Evolutionary conservation across 2,888 invertebrate species (phyloP), one percentile per base, ranked within the genome.

Genomic region (Brachylomia viminalis): DNA sequence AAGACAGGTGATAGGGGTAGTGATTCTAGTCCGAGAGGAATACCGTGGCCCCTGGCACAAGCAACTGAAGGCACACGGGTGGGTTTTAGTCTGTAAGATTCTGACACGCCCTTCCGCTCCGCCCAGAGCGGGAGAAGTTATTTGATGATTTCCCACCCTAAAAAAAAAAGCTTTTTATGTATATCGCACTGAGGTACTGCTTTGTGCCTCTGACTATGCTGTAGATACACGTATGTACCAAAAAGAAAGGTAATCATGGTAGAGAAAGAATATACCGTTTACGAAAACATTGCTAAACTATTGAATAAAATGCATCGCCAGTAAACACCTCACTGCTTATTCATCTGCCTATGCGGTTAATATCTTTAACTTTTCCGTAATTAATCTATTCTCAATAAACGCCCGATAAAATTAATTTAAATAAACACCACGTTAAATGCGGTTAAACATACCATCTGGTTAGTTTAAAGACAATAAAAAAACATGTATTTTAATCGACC

Each of bases 401-500:
- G 27, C 33, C 17, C 3, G 15, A 33, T 33, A 90, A 92, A 88
- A 84, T 86, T 87, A 90, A 92, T 92, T 92, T 91, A 81, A 90
- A 92, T 92, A 91, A 92, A 88, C 88, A 85, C 84, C 84, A 80
- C 88, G 84, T 91, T 91, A 90, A 89, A 79, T 86, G 88, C 87
- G 71, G 81, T 82, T 88, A 88, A 87, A 90, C 88, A 89, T 70
- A 86, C 83, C 84, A 86, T 86, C 82, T 82, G 81, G 83, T 86
- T 85, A 87, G 77, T 77, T 84, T 78, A 84, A 88, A 89, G 75
- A 89, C 85, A 89, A 87, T 89, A 90, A 93, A 94, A 94, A 94
- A 93, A 90, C 88, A 74, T 89, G 89, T 85, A 91, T 91, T 92
- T 92, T 92, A 93, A 94, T 94, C 90, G 92, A 89, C 85, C 91